Conservation (phyloP, 2,113 vertebrate species). For the Notothenia coriiceps region DNA sequence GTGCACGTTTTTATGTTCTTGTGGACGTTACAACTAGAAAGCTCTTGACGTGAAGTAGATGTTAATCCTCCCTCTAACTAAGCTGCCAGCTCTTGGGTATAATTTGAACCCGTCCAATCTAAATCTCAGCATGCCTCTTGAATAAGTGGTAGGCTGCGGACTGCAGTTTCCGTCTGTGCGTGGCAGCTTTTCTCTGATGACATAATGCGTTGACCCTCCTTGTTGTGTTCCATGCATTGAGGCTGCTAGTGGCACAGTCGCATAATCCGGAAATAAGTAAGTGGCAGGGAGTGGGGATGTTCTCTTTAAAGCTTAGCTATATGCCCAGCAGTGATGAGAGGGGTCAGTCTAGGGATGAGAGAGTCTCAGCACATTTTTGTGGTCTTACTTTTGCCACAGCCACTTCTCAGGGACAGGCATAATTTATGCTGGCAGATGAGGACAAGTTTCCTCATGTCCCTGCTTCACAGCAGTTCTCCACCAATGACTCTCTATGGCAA, state of each 20-base stretch:
- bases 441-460: conserved; percentile 52
- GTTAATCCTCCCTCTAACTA: conserved; percentile 82
- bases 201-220: conserved; percentile 64
- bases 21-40: conserved; percentile 64
- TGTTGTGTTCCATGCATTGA: conserved; percentile 39
- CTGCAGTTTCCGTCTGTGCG: conserved; percentile 68
- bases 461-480: conserved; percentile 15
- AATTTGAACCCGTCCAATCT: conserved; percentile 77
- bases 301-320: conserved; percentile 71
- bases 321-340: conserved; percentile 60
- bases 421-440: conserved; percentile 42
- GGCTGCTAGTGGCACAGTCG: conserved; percentile 38
- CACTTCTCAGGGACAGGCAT: conserved; percentile 56
- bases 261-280: conserved; percentile 73
- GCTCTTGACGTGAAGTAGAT: conserved; percentile 77
- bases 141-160: conserved; percentile 71
- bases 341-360: conserved; percentile 57
- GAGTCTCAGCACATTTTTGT: conserved; percentile 53
- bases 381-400: conserved; percentile 52
- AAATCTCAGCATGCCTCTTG: conserved; percentile 70
- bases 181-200: conserved; percentile 71
- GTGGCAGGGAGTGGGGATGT: conserved; percentile 71
- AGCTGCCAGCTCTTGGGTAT: conserved; percentile 78
- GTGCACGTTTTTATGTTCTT: conserved; percentile 52
- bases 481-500: conserved; percentile 60